Conservation (phyloP, 2,113 vertebrate species). For the Gyps fulvus region DNA sequence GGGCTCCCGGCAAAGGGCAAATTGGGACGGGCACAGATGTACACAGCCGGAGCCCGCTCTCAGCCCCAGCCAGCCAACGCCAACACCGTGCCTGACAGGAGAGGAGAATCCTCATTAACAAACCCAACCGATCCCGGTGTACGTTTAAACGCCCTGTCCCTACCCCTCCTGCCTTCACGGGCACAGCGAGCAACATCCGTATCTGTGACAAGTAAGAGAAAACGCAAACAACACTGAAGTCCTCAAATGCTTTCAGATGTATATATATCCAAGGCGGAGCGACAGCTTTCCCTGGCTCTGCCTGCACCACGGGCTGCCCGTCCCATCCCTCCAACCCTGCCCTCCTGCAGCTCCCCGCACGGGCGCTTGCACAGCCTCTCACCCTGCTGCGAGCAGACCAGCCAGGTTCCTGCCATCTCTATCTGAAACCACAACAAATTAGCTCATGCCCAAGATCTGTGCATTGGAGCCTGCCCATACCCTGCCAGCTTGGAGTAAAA, state of each 20-base stretch:
- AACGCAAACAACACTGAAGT: not conserved
- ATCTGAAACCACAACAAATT: not conserved
- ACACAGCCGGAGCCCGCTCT: not conserved
- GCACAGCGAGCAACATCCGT: fast-evolving
- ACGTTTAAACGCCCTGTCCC: not conserved
- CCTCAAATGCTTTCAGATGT: not conserved
- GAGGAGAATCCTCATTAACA: not conserved
- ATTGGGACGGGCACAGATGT: not conserved
- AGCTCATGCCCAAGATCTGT: not conserved
- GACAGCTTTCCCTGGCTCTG: not conserved
- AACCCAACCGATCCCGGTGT: fast-evolving
- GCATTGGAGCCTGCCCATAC: not conserved
- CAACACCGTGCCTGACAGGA: fast-evolving
- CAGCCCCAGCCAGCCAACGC: not conserved
- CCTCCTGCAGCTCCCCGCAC: not conserved
- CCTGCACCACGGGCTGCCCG: not conserved
- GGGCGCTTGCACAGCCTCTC: not conserved
- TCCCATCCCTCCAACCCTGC: not conserved
- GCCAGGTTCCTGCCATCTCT: not conserved
- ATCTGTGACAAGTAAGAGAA: not conserved
- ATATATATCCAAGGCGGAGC: not conserved
- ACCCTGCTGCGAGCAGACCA: not conserved
- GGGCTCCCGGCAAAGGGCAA: not conserved
- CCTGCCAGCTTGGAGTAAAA: not conserved
- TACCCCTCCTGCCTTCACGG: not conserved